These are phyloP conservation scores for Holothuria leucospilota DNA, from an alignment of 53 echinoderm and acorn worm species.

Conservation along the genomic window DNA sequence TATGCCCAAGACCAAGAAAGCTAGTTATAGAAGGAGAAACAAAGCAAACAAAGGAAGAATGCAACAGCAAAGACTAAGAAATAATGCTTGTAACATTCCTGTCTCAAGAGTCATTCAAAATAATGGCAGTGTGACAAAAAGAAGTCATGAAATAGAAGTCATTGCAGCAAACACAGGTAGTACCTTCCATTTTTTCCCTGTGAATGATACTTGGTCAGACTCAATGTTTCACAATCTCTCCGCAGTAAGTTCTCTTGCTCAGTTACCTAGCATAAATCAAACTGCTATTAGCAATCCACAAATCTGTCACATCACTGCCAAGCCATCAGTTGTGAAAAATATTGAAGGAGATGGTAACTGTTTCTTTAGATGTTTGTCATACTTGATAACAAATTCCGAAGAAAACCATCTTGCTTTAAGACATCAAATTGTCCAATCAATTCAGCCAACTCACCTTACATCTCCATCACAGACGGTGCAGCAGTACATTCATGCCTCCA, in stretches of 20 bases:
- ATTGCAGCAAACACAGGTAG: not conserved
- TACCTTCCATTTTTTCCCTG: slow-evolving; percentile 31
- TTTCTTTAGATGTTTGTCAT: slow-evolving; percentile 14
- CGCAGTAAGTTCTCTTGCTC: not conserved
- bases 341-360: slow-evolving; percentile 36
- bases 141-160: too few species aligned
- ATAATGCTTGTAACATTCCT: too few species aligned
- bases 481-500: slow-evolving; percentile 4
- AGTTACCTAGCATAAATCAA: too few species aligned
- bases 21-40: too few species aligned
- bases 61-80: too few species aligned
- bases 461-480: slow-evolving; percentile 3
- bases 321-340: not conserved
- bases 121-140: too few species aligned
- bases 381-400: slow-evolving; percentile 1
- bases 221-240: not conserved
- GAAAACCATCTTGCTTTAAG: not conserved
- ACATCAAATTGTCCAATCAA: not conserved
- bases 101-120: too few species aligned
- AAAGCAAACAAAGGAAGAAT: too few species aligned
- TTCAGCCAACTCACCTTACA: slow-evolving; percentile 5
- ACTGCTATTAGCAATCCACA: not conserved
- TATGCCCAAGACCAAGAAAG: too few species aligned
- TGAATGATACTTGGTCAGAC: not conserved
- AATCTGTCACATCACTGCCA: not conserved